Evolutionary conservation across 2,113 vertebrate genomes (phyloP).

Genomic region (Phycodurus eques): DNA sequence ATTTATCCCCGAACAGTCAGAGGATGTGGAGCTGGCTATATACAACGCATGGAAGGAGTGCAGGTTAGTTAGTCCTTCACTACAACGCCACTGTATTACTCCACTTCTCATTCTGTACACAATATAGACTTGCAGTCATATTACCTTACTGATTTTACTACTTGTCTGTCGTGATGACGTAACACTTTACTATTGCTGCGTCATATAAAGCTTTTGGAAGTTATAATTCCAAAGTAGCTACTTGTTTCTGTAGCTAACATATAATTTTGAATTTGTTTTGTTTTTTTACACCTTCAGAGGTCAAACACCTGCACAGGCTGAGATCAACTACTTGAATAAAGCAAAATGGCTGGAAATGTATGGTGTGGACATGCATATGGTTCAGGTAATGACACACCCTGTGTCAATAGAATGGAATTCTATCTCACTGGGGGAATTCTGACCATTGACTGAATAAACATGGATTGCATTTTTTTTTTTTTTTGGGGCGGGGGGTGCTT

Average conservation of each 20-base stretch:
- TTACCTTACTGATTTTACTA: too few relatives aligned
- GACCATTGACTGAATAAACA: too few relatives aligned
- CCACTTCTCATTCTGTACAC: neutral
- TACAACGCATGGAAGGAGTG: conserved; percentile 93
- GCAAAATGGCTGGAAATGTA: conserved; percentile 99
- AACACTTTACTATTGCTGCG: neutral
- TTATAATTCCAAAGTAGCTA: neutral
- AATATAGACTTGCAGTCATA: neutral
- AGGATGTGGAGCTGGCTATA: conserved; percentile 87
- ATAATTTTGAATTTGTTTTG: neutral
- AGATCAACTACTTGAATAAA: conserved; percentile 98
- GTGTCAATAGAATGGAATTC: neutral
- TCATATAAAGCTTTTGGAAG: neutral
- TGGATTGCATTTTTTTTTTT: too few relatives aligned
- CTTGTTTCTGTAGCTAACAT: neutral
- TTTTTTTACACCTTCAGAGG: conserved; percentile 72
- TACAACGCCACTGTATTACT: neutral
- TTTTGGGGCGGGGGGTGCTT: too few relatives aligned
- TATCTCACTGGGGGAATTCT: neutral
- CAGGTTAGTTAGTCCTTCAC: conserved; percentile 74
- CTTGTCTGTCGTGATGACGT: neutral
- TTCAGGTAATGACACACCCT: conserved; percentile 78
- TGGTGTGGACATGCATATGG: conserved; percentile 98
- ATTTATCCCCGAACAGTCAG: conserved; percentile 89
- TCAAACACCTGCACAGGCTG: conserved; percentile 92